Evolutionary conservation across 2,113 vertebrate species (phyloP).

Genomic region (Centropus bengalensis): DNA sequence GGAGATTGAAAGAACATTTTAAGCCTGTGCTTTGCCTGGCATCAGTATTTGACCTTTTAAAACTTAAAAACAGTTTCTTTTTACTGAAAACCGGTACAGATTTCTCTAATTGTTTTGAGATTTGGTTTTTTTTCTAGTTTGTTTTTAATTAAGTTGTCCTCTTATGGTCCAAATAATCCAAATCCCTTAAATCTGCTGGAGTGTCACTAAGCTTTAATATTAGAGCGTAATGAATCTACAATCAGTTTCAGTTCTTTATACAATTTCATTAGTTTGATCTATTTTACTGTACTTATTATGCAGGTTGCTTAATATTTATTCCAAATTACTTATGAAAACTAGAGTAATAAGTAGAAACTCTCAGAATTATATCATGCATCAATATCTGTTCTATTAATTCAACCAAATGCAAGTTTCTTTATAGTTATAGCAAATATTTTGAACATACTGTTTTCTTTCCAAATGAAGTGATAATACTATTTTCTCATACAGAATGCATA

Average conservation of each 20-base stretch:
- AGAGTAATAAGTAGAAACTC: background rate
- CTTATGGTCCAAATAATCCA: background rate
- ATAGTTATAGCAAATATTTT: background rate
- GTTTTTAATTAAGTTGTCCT: background rate
- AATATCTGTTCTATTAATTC: background rate
- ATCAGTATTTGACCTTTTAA: constrained; percentile 11
- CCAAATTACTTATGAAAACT: background rate
- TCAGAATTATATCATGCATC: background rate
- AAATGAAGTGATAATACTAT: background rate
- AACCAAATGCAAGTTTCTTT: background rate
- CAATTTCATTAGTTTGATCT: background rate
- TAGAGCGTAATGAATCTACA: background rate
- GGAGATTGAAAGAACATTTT: constrained; percentile 6
- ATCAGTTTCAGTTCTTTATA: background rate
- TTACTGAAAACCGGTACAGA: background rate
- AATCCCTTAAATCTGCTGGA: background rate
- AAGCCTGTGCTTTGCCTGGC: background rate
- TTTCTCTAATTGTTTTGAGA: background rate
- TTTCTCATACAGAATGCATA: background rate
- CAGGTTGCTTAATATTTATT: background rate
- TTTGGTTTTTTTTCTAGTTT: background rate
- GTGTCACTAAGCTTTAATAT: background rate
- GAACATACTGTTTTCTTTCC: background rate
- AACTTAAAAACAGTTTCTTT: background rate
- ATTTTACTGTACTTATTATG: background rate